Base-by-base conservation (phyloP, 2,113 vertebrate genomes). In the Silurus meridionalis region DNA sequence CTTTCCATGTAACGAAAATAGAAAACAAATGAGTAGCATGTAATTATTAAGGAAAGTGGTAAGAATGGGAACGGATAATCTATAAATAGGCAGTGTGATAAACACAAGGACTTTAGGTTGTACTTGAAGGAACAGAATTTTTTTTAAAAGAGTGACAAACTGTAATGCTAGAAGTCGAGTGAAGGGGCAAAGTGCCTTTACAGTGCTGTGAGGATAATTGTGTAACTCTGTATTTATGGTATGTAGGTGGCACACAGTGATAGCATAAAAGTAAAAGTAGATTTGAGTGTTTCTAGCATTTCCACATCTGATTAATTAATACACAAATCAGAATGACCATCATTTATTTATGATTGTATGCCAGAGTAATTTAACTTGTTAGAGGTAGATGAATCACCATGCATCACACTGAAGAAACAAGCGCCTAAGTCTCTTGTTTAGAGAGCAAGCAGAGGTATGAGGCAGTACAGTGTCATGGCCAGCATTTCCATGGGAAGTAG, bases 111-210 rank as follows among this genome's bases (percentile, higher is more conserved):
- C 28, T 21, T 10, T 11, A 11, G 2, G 9, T 61, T 84, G 6
- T 46, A 28, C 46, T 25, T 50, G 10, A 13, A 25, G 57, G 57
- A 74, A 63, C 6, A 15, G 19, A 53, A 50, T 7, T 52, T 66
- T 82, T 25, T 17, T 58, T 37, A 37, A 69, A 71, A 46, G 15
- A 4, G 28, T 46, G 46, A 75, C 55, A 58, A 37, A 11, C 71
- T 48, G 23, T 14, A 48, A 83, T 79, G 88, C 86, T 81, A 88
- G 88, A 91, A 82, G 37, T 83, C 48, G 61, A 11, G 50, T 10
- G 6, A 74, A 21, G 71, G 19, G 71, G 50, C 15, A 50, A 48
- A 50, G 5, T 50, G 21, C 19, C 69, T 4, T 72, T 46, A 48
- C 37, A 72, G 17, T 72, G 69, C 69, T 72, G 7, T 71, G 17